These are phyloP conservation scores for Pseudocheirus occidentalis DNA, from an alignment of 2,797 vertebrate species.

Conservation along the genomic window DNA sequence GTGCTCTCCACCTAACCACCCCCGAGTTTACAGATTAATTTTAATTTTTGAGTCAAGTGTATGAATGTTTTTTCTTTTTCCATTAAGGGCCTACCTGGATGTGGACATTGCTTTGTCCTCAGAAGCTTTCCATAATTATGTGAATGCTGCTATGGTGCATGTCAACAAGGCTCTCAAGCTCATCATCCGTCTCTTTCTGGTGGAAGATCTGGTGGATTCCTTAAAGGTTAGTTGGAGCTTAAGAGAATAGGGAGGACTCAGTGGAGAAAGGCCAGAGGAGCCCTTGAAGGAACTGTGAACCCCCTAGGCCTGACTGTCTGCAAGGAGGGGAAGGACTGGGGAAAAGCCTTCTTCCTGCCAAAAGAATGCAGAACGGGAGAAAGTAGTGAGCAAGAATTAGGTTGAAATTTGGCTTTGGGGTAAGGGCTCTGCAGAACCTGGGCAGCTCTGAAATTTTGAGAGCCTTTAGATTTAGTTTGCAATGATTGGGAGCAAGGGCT, in stretches of 20 bases:
- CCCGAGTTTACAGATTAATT: not conserved
- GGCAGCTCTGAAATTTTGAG: not conserved
- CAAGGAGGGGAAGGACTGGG: not conserved
- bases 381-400: not conserved
- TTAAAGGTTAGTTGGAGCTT: conserved; percentile 88
- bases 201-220: conserved; percentile 95
- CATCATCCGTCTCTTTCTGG: conserved; percentile 92
- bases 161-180: conserved; percentile 91
- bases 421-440: not conserved
- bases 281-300: not conserved
- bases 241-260: not conserved
- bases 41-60: not conserved
- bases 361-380: not conserved
- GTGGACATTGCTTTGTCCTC: conserved; percentile 92
- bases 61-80: conserved; percentile 42
- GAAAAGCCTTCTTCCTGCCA: not conserved
- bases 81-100: conserved; percentile 90
- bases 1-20: no score
- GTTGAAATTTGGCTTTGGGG: not conserved
- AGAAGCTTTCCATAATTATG: conserved; percentile 92
- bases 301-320: not conserved
- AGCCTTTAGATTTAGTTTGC: not conserved
- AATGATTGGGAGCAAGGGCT: not conserved
- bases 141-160: conserved; percentile 88
- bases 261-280: not conserved